Base-by-base conservation (phyloP, 2,797 vertebrate species). In the Tragopan temminckii region DNA sequence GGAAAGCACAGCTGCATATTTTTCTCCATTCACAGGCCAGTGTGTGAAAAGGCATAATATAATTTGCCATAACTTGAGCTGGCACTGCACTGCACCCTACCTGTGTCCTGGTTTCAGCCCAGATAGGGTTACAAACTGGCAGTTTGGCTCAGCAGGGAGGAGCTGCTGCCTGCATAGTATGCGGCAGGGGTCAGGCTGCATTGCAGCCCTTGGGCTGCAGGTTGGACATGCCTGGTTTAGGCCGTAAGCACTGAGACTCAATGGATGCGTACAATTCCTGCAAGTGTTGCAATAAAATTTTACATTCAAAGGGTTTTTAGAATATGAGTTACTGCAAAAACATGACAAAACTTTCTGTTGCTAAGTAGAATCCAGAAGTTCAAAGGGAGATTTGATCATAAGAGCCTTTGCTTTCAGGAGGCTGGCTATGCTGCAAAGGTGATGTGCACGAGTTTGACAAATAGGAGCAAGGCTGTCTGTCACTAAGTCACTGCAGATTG, bases 241-340 rank as follows among this genome's bases (percentile, higher is more conserved):
- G 6, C 55, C 31, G 13, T 81, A 70, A 86, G 38, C 61, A 75
- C 5, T 0, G 0, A 33, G 0, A 0, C 27, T 82, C 0, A 0
- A 42, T 45, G 15, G 10, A 80, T 58, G 6, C 58, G 70, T 83
- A 90, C 88, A 80, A 86, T 85, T 79, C 35, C 64, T 94, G 67
- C 33, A 94, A 95, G 71, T 48, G 11, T 88, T 62, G 38, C 68
- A 82, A 62, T 53, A 85, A 81, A 90, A 85, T 35, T 87, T 93
- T 29, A 75, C 50, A 50, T 92, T 91, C 72, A 89, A 89, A 85
- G 45, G n/a, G 69, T 67, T 94, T 91, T 62, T 95, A 94, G 94
- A 88, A 89, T 69, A 53, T 2, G 8, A 86, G 58, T 90, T 81
- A 80, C 79, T 94, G 67, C 83, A 86, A 82, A 45, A 77, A 48